These are phyloP conservation scores for Lymantria monacha DNA, from an alignment of 2,888 invertebrate genomes.

Conservation along the genomic window DNA sequence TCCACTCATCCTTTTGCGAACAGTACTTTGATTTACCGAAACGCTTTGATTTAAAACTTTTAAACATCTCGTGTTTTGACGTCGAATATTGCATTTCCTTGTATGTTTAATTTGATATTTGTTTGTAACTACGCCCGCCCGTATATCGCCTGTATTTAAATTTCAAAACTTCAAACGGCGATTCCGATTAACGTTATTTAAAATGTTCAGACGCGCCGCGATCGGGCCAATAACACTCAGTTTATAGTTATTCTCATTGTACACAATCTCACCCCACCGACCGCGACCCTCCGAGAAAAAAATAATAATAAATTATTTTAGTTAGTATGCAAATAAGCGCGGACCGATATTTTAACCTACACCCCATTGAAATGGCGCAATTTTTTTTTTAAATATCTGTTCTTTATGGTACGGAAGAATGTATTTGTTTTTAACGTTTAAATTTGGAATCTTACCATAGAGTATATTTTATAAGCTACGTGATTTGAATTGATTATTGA, in stretches of 20 bases:
- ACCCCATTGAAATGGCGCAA: conserved; percentile 70
- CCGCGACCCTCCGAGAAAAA: conserved; percentile 76
- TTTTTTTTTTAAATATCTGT: conserved; percentile 65
- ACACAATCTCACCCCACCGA: conserved; percentile 63
- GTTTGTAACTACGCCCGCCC: conserved; percentile 54
- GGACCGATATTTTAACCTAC: conserved; percentile 77
- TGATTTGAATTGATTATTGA: conserved; percentile 16
- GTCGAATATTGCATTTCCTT: conserved; percentile 74
- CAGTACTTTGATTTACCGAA: conserved; percentile 75
- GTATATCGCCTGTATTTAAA: conserved; percentile 48
- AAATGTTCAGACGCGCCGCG: conserved; percentile 54
- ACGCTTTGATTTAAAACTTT: conserved; percentile 79
- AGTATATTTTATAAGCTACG: conserved; percentile 9
- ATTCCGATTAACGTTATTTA: conserved; percentile 54
- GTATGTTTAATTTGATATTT: conserved; percentile 70
- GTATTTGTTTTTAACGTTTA: conserved; percentile 32
- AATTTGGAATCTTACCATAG: conserved; percentile 31
- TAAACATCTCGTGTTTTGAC: conserved; percentile 71
- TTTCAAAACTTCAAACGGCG: conserved; percentile 48
- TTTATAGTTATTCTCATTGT: conserved; percentile 76
- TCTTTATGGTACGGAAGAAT: conserved; percentile 67
- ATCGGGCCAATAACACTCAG: conserved; percentile 78
- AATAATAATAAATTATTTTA: conserved; percentile 83
- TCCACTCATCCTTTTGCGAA: conserved; percentile 66
- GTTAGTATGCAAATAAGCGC: conserved; percentile 81